A percentile compares a stretch with the other conserved stretches of the same genome.
phyloP scores from a whole-genome alignment of 2,797 vertebrate species.

The Cossypha heuglini region DNA sequence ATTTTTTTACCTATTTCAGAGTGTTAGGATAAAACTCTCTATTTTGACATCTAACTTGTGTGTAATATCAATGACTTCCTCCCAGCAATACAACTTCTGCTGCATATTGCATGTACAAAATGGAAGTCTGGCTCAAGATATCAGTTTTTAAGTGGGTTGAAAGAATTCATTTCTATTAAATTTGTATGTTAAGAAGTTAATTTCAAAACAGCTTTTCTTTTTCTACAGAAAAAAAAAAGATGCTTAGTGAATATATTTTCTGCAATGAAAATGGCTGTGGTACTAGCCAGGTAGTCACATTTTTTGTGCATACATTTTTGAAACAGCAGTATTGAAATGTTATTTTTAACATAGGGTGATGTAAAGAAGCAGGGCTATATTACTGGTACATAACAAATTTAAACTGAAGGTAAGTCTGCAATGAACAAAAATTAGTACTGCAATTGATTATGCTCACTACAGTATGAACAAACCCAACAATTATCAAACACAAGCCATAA shows the following conservation, averaged over 20 bases:
- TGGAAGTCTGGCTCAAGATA: neutral
- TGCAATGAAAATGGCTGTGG: neutral
- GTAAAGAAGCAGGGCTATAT: neutral
- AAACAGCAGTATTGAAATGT: neutral
- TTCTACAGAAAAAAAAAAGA: neutral
- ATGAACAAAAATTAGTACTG: neutral
- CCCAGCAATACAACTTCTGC: accelerated
- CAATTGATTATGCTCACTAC: neutral
- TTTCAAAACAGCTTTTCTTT: neutral
- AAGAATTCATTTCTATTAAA: neutral
- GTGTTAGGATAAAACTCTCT: neutral
- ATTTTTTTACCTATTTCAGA: neutral
- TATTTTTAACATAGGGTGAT: neutral
- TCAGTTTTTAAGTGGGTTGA: neutral
- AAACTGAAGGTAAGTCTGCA: neutral
- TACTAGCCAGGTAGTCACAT: neutral
- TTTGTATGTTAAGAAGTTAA: neutral
- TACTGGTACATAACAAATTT: neutral
- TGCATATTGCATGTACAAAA: neutral
- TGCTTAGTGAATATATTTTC: neutral
- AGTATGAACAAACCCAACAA: neutral
- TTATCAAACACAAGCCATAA: neutral
- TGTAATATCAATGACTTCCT: neutral
- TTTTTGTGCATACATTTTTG: neutral
- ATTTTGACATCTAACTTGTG: neutral